Evolutionary conservation across 2,888 invertebrate species (phyloP).

Genomic region (Halictus ligatus): DNA sequence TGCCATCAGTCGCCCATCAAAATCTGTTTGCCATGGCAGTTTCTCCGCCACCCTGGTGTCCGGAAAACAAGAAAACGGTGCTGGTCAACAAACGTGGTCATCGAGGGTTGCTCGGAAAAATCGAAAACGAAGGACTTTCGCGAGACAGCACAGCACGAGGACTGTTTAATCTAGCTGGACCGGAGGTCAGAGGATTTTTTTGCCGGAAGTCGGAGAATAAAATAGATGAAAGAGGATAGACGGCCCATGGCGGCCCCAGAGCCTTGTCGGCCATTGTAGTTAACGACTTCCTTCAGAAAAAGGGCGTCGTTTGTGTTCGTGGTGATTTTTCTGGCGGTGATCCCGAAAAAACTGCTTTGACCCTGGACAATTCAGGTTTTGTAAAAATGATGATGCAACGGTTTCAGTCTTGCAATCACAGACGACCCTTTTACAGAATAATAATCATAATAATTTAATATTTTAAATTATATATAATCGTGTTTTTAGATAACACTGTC

Average conservation of each 20-base stretch:
- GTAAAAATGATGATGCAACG: neutral
- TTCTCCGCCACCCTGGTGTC: neutral
- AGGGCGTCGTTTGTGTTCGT: neutral
- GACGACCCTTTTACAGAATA: neutral
- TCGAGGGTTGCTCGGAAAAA: neutral
- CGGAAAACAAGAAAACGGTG: neutral
- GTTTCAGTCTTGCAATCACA: neutral
- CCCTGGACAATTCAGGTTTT: neutral
- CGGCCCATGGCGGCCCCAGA: neutral
- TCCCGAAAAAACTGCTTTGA: neutral
- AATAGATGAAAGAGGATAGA: constrained; percentile 3
- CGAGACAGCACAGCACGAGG: neutral
- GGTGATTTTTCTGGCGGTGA: neutral
- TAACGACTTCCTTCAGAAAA: neutral
- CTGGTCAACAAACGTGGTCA: neutral
- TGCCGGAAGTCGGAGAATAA: neutral
- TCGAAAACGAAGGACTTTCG: neutral
- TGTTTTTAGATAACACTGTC: too few relatives aligned
- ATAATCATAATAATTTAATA: neutral
- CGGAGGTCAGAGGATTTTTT: neutral
- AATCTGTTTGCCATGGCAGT: neutral
- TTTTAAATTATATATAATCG: too few relatives aligned
- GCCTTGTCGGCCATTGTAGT: neutral
- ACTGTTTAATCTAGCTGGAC: constrained; percentile 13
- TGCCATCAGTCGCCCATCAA: neutral